Evolutionary conservation across 2,113 vertebrate genomes (phyloP).

Genomic region (Eretmochelys imbricata): DNA sequence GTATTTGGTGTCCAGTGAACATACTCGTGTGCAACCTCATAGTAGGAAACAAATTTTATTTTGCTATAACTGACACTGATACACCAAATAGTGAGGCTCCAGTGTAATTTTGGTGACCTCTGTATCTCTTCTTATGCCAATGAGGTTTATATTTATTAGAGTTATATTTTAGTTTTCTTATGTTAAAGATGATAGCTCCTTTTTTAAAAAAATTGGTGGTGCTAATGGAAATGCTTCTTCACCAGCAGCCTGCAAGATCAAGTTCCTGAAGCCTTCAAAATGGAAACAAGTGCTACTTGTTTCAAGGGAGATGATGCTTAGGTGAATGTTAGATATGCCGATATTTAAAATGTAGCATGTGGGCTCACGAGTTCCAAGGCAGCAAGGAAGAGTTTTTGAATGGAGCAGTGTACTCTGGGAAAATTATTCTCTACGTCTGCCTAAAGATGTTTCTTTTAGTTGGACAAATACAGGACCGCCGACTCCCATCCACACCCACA

Average conservation of each 20-base stretch:
- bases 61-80: too few relatives aligned
- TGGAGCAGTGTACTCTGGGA: neutral
- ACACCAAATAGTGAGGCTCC: neutral
- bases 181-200: neutral
- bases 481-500: neutral
- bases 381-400: neutral
- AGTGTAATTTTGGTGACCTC: neutral
- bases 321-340: neutral
- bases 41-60: neutral
- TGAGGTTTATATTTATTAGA: neutral
- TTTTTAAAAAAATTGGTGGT: neutral
- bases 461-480: neutral
- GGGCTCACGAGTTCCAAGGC: neutral
- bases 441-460: neutral
- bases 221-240: neutral
- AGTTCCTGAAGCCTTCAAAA: neutral
- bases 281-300: neutral
- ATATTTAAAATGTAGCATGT: neutral
- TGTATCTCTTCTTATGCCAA: neutral
- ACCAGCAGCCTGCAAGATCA: neutral
- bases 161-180: neutral
- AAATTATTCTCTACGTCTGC: neutral
- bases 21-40: neutral
- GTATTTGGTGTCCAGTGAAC: neutral
- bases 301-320: neutral